phyloP scores from a whole-genome alignment of 1,140 invertebrate genomes.

The Trachymyrmex cornetzi region DNA sequence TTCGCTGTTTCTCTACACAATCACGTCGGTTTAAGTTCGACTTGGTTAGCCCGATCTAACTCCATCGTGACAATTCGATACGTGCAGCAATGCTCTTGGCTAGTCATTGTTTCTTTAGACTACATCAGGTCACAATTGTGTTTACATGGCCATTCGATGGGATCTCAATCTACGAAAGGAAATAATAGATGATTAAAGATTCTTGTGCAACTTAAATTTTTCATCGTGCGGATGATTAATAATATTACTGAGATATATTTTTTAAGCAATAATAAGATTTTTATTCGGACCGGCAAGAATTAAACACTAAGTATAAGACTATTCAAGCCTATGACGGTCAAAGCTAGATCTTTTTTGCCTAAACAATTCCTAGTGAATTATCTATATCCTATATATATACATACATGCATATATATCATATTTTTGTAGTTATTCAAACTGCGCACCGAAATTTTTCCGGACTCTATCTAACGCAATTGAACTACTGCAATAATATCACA shows the following conservation, averaged over 20 bases:
- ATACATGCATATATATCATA: no score
- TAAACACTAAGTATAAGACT: no score
- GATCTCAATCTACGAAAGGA: background rate
- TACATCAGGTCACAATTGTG: background rate
- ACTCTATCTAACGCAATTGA: no score
- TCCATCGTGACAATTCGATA: background rate
- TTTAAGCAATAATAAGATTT: no score
- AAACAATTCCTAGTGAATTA: no score
- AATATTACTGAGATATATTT: background rate
- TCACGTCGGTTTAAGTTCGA: conserved; percentile 8
- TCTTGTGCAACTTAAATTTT: background rate
- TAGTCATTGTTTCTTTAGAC: conserved; percentile 16
- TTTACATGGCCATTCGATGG: background rate
- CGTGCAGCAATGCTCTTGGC: background rate
- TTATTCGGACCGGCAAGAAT: no score
- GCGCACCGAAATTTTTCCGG: no score
- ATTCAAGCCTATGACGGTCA: no score
- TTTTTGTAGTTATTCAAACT: no score
- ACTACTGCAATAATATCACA: no score
- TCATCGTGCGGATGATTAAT: background rate
- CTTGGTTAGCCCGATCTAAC: background rate
- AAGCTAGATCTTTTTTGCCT: no score
- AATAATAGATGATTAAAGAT: background rate
- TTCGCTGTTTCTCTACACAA: conserved; percentile 11
- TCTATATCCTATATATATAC: no score